Conservation (phyloP, 1,140 invertebrate genomes). For the Cylas formicarius region DNA sequence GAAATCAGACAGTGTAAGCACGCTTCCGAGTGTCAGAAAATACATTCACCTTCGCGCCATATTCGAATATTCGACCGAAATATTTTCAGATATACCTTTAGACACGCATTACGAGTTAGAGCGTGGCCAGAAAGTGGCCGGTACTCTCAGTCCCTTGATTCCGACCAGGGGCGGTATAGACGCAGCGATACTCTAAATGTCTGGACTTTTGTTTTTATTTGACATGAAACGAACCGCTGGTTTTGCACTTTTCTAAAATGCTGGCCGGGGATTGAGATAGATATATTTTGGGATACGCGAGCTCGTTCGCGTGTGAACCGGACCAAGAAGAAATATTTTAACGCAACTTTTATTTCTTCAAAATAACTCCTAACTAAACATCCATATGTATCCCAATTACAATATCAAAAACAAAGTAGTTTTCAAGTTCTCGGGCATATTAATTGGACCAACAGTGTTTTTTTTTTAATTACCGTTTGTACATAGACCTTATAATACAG, state of each 20-base stretch:
- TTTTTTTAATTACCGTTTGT: no score
- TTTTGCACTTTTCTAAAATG: conserved; percentile 8
- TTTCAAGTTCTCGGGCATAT: no score
- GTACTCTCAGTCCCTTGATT: conserved; percentile 72
- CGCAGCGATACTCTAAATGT: conserved; percentile 36
- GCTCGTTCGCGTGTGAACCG: not conserved
- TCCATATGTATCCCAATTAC: no score
- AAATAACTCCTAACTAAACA: no score
- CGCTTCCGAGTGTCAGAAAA: no score
- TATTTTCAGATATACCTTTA: conserved; percentile 55
- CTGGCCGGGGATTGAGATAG: conserved; percentile 1
- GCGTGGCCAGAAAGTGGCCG: conserved; percentile 62
- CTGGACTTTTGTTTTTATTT: conserved; percentile 2
- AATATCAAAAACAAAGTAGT: no score
- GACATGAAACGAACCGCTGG: conserved; percentile 6
- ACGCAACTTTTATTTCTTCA: no score
- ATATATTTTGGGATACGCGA: conserved; percentile 11
- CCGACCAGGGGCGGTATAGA: conserved; percentile 47
- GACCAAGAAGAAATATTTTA: not conserved
- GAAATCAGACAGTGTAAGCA: no score
- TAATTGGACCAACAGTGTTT: no score
- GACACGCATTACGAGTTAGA: conserved; percentile 74
- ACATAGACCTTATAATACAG: no score
- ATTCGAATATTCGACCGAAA: no score
- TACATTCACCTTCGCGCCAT: no score